phyloP scores from a whole-genome alignment of 2,888 invertebrate species.

The Escarpia spicata region DNA sequence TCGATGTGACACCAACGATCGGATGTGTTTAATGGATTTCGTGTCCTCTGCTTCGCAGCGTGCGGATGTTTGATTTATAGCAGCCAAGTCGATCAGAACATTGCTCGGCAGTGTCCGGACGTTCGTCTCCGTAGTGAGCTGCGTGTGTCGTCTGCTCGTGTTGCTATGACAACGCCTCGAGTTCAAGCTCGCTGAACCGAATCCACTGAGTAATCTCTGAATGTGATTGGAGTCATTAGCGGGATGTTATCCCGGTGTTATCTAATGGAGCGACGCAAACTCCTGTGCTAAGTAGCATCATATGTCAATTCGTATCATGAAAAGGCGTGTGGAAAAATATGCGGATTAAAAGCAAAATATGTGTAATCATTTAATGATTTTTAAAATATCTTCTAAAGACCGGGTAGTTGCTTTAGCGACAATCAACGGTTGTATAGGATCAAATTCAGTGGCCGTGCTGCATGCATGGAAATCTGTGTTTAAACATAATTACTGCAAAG shows the following conservation, averaged over 20 bases:
- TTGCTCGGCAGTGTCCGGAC: not conserved
- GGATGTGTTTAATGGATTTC: not conserved
- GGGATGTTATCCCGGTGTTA: not conserved
- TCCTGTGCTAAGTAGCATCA: not conserved
- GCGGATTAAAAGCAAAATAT: not conserved
- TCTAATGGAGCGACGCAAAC: not conserved
- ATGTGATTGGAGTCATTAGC: not conserved
- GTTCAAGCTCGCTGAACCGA: conserved; percentile 1
- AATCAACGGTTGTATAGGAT: not conserved
- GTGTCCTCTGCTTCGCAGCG: conserved; percentile 1
- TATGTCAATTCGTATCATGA: not conserved
- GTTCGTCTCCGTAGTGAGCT: not conserved
- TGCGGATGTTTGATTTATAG: conserved; percentile 4
- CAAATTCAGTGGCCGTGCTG: not conserved
- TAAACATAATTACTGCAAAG: too few species aligned
- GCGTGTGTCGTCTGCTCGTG: not conserved
- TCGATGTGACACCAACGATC: not conserved
- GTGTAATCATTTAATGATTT: not conserved
- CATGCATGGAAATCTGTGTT: not conserved
- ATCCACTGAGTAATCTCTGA: not conserved
- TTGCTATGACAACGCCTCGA: not conserved
- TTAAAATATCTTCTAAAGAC: not conserved
- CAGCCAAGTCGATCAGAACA: not conserved
- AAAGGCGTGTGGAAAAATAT: not conserved
- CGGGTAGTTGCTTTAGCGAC: not conserved